phyloP scores from a whole-genome alignment of 2,797 vertebrate species.

The Coreius guichenoti region DNA sequence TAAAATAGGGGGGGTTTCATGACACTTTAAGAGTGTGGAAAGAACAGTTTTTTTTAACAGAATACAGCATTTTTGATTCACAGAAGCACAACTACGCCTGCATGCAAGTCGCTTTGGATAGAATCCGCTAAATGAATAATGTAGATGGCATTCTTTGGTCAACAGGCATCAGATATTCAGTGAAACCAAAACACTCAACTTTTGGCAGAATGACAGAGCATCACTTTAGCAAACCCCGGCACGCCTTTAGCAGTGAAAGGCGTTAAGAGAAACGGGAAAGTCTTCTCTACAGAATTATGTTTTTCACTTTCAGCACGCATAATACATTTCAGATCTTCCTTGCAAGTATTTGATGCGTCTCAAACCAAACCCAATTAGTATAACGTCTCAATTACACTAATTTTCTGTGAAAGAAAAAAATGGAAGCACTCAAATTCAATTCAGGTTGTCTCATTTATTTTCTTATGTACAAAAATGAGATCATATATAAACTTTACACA shows the following conservation, averaged over 20 bases:
- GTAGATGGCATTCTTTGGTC: background rate
- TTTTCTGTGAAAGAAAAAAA: background rate
- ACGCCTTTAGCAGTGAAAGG: background rate
- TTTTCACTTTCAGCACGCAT: background rate
- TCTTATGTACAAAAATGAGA: conserved; percentile 75
- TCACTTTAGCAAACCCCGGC: background rate
- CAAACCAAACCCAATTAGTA: background rate
- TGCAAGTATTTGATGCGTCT: background rate
- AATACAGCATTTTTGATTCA: background rate
- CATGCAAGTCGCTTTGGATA: background rate
- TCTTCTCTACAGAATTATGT: background rate
- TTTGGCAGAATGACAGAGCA: background rate
- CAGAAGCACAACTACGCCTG: background rate
- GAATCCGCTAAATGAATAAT: background rate
- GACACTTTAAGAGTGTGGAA: no score
- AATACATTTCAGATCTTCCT: background rate
- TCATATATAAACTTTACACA: conserved; percentile 76
- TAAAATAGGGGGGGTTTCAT: no score
- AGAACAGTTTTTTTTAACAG: no score
- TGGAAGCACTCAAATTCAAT: background rate
- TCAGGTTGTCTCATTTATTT: conserved; percentile 62
- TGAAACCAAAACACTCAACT: background rate
- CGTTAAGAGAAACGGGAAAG: background rate
- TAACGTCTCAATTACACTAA: background rate
- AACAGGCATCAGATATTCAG: background rate